Base-by-base conservation (phyloP, 2,797 vertebrate genomes). In the Catharus ustulatus region DNA sequence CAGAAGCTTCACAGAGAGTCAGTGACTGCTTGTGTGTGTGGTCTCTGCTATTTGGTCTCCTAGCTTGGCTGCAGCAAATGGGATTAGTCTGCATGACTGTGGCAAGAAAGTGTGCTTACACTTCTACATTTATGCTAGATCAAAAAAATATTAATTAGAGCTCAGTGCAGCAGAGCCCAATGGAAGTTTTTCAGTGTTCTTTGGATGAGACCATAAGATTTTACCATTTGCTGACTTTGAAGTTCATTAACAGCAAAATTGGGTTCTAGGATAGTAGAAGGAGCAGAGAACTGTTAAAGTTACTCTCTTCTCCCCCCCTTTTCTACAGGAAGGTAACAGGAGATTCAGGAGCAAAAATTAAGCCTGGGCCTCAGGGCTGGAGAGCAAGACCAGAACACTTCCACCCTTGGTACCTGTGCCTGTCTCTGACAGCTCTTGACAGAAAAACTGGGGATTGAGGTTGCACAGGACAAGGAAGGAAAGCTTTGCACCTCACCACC, bases 291-390 rank as follows among this genome's bases (percentile, higher is more conserved):
- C 6, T 27, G 6, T 17, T 36, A 13, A 38, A 38, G 7, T 45
- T 27, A 64, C 4, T 8, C 4, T 40, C 5, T 75, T n/a, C 11
- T 19, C 43, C 2, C 38, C 3, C 8, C 1, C 5, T 1, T 0
- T 42, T 73, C 18, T 9, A 46, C 30, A 72, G 34, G 10, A 86
- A 42, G 13, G 23, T 13, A 73, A 9, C 24, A 58, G 14, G 11
- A 68, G 22, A 42, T 52, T 62, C 23, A 42, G 26, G 23, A 78
- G 8, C 4, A 29, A 74, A 83, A 87, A 10, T 19, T 23, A 57
- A 72, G 15, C n/a, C 58, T 68, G 38, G 59, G 77, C 0, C 4
- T 2, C 34, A 46, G 18, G 2, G 1, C 8, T 83, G 36, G 14
- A 54, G 13, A 67, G 55, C 18, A 74, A 83, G 49, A 52, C 10